Evolutionary conservation across 2,113 vertebrate species (phyloP).

Genomic region (Ariopsis seemanni): DNA sequence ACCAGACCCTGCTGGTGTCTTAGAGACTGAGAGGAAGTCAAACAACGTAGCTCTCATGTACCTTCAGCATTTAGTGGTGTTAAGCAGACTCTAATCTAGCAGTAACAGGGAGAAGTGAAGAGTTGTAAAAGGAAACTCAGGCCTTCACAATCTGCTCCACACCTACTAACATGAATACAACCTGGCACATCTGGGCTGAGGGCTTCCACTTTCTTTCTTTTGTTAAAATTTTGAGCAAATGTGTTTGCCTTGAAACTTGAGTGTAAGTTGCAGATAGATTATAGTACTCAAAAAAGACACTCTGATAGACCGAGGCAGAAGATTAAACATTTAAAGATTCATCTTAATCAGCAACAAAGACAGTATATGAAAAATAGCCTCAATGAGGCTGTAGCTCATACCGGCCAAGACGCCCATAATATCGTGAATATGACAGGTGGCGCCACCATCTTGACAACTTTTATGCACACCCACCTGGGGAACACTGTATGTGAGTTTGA

Average conservation of each 20-base stretch:
- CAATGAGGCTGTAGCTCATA: too few relatives aligned
- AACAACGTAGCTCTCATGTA: constrained; percentile 71
- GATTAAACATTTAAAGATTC: neutral
- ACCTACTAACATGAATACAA: constrained; percentile 10
- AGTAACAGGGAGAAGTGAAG: constrained; percentile 68
- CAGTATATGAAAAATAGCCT: too few relatives aligned
- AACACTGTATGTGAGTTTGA: too few relatives aligned
- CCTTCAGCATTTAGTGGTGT: constrained; percentile 57
- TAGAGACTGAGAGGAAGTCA: constrained; percentile 74
- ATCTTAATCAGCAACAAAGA: too few relatives aligned
- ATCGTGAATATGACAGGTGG: too few relatives aligned
- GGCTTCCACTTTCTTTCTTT: neutral
- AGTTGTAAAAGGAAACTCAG: constrained; percentile 59
- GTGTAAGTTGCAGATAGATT: neutral
- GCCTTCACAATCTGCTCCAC: constrained; percentile 42
- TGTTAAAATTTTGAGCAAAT: neutral
- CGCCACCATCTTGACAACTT: too few relatives aligned
- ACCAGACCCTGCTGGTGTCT: constrained; percentile 73
- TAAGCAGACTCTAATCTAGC: constrained; percentile 64
- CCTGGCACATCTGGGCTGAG: constrained; percentile 8
- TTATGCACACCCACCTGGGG: too few relatives aligned
- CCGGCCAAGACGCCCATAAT: too few relatives aligned
- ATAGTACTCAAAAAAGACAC: neutral
- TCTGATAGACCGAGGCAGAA: neutral
- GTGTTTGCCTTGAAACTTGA: neutral